A percentile compares a stretch with the other conserved stretches of the same genome.
Conservation (phyloP, 2,797 vertebrate genomes). For the Coreius guichenoti region DNA sequence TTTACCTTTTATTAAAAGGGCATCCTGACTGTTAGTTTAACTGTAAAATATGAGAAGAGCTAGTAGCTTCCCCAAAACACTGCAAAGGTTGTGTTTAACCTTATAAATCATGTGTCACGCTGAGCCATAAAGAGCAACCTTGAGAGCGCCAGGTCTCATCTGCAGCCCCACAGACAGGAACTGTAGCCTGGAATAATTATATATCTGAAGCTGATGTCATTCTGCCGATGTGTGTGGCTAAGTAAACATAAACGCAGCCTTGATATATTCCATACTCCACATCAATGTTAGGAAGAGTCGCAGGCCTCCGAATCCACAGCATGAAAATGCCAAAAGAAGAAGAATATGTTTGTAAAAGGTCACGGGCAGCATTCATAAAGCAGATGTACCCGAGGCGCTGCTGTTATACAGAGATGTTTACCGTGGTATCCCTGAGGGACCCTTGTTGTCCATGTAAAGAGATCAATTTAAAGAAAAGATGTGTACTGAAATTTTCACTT, state of each 20-base stretch:
- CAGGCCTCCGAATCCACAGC: conserved; percentile 58
- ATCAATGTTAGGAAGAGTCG: conserved; percentile 57
- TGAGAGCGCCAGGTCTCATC: conserved; percentile 70
- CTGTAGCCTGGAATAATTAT: conserved; percentile 76
- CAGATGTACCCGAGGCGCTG: background rate
- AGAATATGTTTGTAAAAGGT: conserved; percentile 62
- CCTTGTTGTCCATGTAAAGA: conserved; percentile 1
- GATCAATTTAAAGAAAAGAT: conserved; percentile 28
- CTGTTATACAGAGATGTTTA: conserved; percentile 55
- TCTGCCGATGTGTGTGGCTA: conserved; percentile 67
- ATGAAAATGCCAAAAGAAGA: conserved; percentile 61
- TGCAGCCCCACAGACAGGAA: conserved; percentile 60
- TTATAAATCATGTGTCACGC: conserved; percentile 73
- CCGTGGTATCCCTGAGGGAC: conserved; percentile 45
- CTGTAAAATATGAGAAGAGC: background rate
- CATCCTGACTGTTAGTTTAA: background rate
- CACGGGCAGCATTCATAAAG: conserved; percentile 48
- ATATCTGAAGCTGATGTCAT: conserved; percentile 76
- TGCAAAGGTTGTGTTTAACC: conserved; percentile 61
- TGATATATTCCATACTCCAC: conserved; percentile 62
- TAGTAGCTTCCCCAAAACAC: background rate
- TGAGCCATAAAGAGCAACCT: conserved; percentile 69
- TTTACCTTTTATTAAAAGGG: conserved; percentile 2
- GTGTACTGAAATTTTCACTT: conserved; percentile 23
- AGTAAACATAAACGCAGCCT: conserved; percentile 58